Evolutionary conservation across 2,113 vertebrate species (phyloP).

Genomic region (Coturnix japonica): DNA sequence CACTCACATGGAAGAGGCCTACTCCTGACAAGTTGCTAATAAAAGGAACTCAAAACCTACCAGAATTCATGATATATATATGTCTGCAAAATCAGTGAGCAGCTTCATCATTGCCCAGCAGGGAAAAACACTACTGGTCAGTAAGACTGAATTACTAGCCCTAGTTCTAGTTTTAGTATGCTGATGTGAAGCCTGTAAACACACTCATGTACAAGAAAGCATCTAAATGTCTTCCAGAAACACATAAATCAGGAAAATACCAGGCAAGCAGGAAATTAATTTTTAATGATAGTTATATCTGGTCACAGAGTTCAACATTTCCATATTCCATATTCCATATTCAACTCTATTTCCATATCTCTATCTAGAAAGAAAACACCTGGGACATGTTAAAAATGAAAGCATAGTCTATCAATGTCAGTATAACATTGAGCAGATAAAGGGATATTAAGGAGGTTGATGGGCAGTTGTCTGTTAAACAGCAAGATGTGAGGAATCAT

Average conservation of each 20-base stretch:
- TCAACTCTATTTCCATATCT: neutral
- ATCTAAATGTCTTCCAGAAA: slow-evolving; percentile 32
- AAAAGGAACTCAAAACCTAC: neutral
- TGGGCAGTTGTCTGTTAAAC: neutral
- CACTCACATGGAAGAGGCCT: neutral
- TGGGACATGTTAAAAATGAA: neutral
- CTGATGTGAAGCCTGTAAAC: slow-evolving; percentile 12
- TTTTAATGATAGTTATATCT: slow-evolving; percentile 42
- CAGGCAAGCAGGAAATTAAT: slow-evolving; percentile 19
- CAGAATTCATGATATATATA: neutral
- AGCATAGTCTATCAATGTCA: neutral
- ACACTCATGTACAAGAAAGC: neutral
- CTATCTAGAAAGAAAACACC: neutral
- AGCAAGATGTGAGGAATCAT: neutral
- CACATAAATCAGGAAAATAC: slow-evolving; percentile 33
- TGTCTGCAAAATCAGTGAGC: neutral
- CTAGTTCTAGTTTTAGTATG: neutral
- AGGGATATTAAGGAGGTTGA: neutral
- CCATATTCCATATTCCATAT: too few relatives aligned
- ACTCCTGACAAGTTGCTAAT: neutral
- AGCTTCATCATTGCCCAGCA: neutral
- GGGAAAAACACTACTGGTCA: neutral
- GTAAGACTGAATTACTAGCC: neutral
- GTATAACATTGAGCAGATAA: neutral
- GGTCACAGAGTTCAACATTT: slow-evolving; percentile 28